phyloP scores from a whole-genome alignment of 2,113 vertebrate genomes.

The Elephas maximus region DNA sequence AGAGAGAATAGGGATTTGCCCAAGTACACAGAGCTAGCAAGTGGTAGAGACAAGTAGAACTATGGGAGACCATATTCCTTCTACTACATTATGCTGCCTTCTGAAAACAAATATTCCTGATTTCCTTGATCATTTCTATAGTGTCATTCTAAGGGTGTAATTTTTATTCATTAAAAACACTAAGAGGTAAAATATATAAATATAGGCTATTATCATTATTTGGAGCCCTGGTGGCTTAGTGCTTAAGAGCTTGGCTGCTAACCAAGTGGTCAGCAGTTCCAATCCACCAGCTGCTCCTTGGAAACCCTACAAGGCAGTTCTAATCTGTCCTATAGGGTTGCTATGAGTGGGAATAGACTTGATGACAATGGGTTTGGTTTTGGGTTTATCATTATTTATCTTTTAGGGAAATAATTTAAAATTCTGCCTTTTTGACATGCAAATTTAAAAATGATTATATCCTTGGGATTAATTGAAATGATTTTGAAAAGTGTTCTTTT shows the following conservation, averaged over 20 bases:
- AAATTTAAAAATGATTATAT: slow-evolving; percentile 6
- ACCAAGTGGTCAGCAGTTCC: too few relatives aligned
- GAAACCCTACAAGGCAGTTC: too few relatives aligned
- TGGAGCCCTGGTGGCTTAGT: too few relatives aligned
- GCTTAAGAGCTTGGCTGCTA: too few relatives aligned
- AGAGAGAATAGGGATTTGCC: background rate
- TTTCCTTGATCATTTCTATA: background rate
- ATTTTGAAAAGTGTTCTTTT: background rate
- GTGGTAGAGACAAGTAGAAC: background rate
- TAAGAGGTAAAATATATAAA: background rate
- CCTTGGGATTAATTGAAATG: background rate
- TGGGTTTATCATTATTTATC: background rate
- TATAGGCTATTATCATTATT: background rate
- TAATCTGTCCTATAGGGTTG: too few relatives aligned
- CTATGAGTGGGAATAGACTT: too few relatives aligned
- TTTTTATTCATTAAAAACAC: background rate
- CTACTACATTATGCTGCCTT: background rate
- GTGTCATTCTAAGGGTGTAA: background rate
- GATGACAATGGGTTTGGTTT: too few relatives aligned
- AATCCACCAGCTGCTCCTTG: too few relatives aligned
- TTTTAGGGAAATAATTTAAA: slow-evolving; percentile 25
- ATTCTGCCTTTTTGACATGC: background rate
- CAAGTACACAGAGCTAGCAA: background rate
- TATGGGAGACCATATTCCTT: background rate
- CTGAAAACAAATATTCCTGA: background rate